Base-by-base conservation (phyloP, 2,113 vertebrate genomes). In the Polypterus senegalus region DNA sequence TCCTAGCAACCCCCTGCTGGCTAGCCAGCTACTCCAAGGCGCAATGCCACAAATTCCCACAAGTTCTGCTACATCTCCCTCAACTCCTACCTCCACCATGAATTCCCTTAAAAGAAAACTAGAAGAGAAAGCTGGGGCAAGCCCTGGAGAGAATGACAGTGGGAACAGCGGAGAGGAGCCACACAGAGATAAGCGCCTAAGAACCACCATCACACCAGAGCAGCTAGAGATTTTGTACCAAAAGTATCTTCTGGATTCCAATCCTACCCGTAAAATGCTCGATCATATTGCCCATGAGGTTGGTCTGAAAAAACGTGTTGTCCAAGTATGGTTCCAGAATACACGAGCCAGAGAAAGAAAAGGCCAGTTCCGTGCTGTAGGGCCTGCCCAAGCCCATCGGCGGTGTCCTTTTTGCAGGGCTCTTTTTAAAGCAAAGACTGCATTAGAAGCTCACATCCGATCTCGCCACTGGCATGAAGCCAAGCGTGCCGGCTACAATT, bases 241-340 rank as follows among this genome's bases (percentile, higher is more conserved):
- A 71, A 99, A 99, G 70, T 99, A 99, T 66, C 80, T 99, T 49
- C 83, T 99, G 1, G 96, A 99, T 74, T 99, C 96, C 65, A 99
- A 99, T 70, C 95, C 96, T 10, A 99, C 96, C 2, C 90, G 96
- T 51, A 99, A 99, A 73, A 99, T 99, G 96, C 78, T 99, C 65
- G 96, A 99, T 74, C 96, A 99, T 78, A 99, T 99, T 68, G 95
- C 96, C 9, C 93, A 97, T 54, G 96, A 99, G 73, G 96, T 99
- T 73, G 96, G 96, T 66, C 80, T 99, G 70, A 99, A 99, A 80
- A 99, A 99, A 73, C 91, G 95, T 0, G 96, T 99, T 45, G 96
- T 99, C n/a, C 96, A 99, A 70, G 96, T 99, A 51, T 99, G 95
- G 96, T 99, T 99, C 78, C 96, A 99, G 77, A 99, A 98, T 73